Base-by-base conservation (phyloP, 2,113 vertebrate genomes). In the Sminthopsis crassicaudata region DNA sequence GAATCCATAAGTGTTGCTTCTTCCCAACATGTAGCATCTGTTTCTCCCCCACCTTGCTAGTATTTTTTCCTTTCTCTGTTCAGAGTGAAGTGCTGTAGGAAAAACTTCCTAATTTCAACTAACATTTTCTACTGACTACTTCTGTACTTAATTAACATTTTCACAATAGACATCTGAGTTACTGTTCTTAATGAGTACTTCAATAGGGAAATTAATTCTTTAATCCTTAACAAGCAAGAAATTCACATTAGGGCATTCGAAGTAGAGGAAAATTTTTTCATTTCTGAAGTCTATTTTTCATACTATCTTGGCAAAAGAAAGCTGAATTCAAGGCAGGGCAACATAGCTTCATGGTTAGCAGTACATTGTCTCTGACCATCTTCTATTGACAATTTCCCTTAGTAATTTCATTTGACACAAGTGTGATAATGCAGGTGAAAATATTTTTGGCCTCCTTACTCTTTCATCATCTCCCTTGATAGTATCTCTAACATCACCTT, bases 111-210 rank as follows among this genome's bases (percentile, higher is more conserved):
- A 90, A 90, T 30, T 51, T 90, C 48, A 90, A 50, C 48, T 16
- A 90, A 90, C 89, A 90, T 90, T 90, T 90, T 90, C 27, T 24
- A 48, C 46, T 90, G 89, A 90, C 46, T 90, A 48, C 46, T 90
- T 90, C 89, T 50, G 12, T 30, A 50, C 27, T 48, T 90, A 90
- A 90, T 90, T 90, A 90, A 51, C 89, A 90, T 90, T 90, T 50
- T 90, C 46, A 90, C 46, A 90, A 51, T 51, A 90, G 67, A 27
- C 89, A 50, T 90, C 46, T 42, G 89, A 90, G 46, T 10, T 48
- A 51, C 36, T 51, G 6, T 30, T 51, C 46, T 90, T 90, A 90
- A 90, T 90, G 24, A 90, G 25, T 51, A 90, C 48, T 90, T 90
- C 46, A 90, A 30, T 30, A 90, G 89, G 46, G 48, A 90, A 51